These are phyloP conservation scores for Pitangus sulphuratus DNA, from an alignment of 2,797 vertebrate genomes.

Conservation along the genomic window DNA sequence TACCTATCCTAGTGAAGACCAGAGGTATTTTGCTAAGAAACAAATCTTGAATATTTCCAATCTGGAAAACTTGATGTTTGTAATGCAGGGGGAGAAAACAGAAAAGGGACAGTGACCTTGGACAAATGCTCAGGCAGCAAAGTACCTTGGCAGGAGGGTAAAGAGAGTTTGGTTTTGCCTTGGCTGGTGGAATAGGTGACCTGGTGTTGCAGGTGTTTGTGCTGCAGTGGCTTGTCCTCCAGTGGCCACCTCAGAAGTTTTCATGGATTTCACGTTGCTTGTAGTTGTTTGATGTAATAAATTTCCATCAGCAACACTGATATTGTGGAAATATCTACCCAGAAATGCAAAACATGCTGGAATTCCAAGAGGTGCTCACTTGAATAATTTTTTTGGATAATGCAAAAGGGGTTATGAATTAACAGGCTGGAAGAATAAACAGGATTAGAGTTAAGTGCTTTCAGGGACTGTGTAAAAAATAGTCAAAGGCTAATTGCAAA, in stretches of 20 bases:
- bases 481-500: slow-evolving; percentile 56
- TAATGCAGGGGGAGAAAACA: accelerated
- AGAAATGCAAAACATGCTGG: not conserved
- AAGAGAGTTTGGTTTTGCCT: not conserved
- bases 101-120: not conserved
- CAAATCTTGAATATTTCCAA: not conserved
- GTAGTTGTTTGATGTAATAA: not conserved
- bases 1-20: not conserved
- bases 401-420: slow-evolving; percentile 34
- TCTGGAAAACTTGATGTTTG: not conserved
- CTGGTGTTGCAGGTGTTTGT: not conserved
- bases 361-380: not conserved
- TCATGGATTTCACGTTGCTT: not conserved
- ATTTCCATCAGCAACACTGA: not conserved
- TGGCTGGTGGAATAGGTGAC: not conserved
- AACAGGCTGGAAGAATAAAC: slow-evolving; percentile 45
- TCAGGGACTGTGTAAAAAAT: slow-evolving; percentile 30
- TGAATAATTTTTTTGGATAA: slow-evolving; percentile 57
- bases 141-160: not conserved
- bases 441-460: slow-evolving; percentile 54
- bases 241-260: not conserved
- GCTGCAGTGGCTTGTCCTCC: not conserved
- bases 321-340: not conserved
- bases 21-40: not conserved
- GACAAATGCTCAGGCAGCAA: not conserved